These are phyloP conservation scores for Aphelenchoides fujianensis DNA, from an alignment of 1,140 invertebrate species.

Conservation along the genomic window DNA sequence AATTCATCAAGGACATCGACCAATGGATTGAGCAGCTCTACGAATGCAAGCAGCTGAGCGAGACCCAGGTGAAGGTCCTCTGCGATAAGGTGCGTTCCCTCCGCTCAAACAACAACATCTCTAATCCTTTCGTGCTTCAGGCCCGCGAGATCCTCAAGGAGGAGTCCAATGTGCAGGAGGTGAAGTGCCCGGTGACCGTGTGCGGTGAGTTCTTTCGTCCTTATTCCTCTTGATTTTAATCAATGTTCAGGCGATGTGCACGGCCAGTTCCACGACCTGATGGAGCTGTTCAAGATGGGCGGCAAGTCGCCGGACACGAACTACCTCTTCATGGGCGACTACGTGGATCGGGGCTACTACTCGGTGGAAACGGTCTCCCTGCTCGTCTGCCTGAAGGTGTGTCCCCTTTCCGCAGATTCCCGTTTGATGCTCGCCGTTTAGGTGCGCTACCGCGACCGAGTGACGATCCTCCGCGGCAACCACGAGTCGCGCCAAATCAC, in stretches of 20 bases:
- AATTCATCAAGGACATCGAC: slow-evolving; percentile 92
- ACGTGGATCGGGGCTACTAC: slow-evolving; percentile 99
- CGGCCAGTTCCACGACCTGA: slow-evolving; percentile 98
- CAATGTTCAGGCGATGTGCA: slow-evolving; percentile 99
- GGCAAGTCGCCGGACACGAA: slow-evolving; percentile 98
- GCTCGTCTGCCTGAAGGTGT: slow-evolving; percentile 92
- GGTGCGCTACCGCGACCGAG: slow-evolving; percentile 95
- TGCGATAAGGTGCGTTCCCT: slow-evolving; percentile 88
- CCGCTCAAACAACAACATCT: no score
- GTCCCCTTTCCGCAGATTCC: slow-evolving; percentile 22
- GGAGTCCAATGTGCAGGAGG: slow-evolving; percentile 99
- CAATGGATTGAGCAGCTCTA: slow-evolving; percentile 99
- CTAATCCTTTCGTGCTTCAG: slow-evolving; percentile 68
- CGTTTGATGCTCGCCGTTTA: slow-evolving; percentile 63
- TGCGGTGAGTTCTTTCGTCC: no score
- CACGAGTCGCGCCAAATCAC: slow-evolving; percentile 99
- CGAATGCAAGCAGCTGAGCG: slow-evolving; percentile 98
- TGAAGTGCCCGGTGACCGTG: slow-evolving; percentile 98
- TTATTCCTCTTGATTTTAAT: no score
- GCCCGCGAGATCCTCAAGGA: slow-evolving; percentile 97
- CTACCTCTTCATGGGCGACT: slow-evolving; percentile 99
- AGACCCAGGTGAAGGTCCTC: slow-evolving; percentile 98
- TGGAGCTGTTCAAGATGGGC: slow-evolving; percentile 99
- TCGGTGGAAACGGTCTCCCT: slow-evolving; percentile 98
- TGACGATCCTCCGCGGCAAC: slow-evolving; percentile 97